phyloP scores from a whole-genome alignment of 2,797 vertebrate genomes.

The Rhynchonycteris naso region DNA sequence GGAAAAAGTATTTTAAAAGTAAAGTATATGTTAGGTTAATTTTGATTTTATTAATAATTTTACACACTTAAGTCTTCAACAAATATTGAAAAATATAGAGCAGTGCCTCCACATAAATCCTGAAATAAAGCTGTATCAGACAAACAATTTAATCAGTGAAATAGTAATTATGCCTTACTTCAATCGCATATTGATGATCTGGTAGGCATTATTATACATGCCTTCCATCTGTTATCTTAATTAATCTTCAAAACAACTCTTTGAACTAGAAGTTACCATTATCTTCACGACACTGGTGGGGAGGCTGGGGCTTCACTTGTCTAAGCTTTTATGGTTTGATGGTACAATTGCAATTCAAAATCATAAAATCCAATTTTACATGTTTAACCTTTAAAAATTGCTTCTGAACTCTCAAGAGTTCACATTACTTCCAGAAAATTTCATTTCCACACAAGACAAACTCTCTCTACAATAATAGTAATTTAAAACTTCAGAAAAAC shows the following conservation, averaged over 20 bases:
- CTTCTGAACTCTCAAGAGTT: background rate
- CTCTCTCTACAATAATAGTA: background rate
- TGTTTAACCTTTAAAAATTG: background rate
- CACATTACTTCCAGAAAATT: background rate
- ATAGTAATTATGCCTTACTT: background rate
- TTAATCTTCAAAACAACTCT: background rate
- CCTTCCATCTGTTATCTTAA: background rate
- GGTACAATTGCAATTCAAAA: background rate
- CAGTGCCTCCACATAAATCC: background rate
- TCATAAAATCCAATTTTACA: background rate
- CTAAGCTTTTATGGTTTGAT: background rate
- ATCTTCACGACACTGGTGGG: background rate
- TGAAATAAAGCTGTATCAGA: background rate
- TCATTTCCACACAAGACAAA: background rate
- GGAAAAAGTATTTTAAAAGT: background rate
- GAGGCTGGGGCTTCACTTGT: background rate
- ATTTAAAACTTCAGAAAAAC: background rate
- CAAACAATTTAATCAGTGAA: background rate
- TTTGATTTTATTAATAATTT: constrained; percentile 8
- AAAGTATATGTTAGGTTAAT: background rate
- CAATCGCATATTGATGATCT: background rate
- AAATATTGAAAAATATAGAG: background rate
- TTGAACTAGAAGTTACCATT: constrained; percentile 15
- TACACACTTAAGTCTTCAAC: background rate
- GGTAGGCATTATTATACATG: background rate